phyloP scores from a whole-genome alignment of 2,797 vertebrate species.

The Emydoidea blandingii region DNA sequence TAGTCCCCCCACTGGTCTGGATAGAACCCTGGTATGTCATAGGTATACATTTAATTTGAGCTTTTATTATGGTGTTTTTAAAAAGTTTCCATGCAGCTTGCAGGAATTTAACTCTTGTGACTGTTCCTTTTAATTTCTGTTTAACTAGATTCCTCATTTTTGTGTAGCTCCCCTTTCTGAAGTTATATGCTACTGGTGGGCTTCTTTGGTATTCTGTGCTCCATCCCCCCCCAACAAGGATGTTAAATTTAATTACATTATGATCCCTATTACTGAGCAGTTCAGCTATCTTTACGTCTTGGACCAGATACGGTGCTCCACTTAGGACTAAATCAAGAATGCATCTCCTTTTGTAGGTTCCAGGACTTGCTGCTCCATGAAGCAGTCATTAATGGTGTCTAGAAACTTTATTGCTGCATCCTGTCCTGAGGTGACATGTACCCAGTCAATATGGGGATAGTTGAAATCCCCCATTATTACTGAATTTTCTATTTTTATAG shows the following conservation, averaged over 20 bases:
- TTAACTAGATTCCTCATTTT: not conserved
- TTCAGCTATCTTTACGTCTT: not conserved
- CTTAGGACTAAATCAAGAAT: not conserved
- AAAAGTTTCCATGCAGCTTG: not conserved
- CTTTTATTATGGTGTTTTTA: not conserved
- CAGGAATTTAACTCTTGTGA: not conserved
- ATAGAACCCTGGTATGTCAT: not conserved
- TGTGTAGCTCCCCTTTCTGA: not conserved
- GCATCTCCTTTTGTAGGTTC: not conserved
- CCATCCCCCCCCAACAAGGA: not conserved
- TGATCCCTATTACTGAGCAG: not conserved
- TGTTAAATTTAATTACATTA: not conserved
- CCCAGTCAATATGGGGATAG: too few species aligned
- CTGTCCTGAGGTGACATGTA: too few species aligned
- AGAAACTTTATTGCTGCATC: not conserved
- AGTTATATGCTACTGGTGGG: not conserved
- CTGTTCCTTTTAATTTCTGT: not conserved
- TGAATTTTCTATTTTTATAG: not conserved
- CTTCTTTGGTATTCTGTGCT: not conserved
- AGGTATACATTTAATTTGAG: not conserved
- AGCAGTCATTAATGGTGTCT: not conserved
- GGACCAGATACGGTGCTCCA: not conserved
- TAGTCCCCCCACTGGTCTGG: not conserved
- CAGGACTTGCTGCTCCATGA: not conserved
- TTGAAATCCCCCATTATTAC: too few species aligned